Evolutionary conservation across 2,113 vertebrate species (phyloP).

Genomic region (Danionella cerebrum): DNA sequence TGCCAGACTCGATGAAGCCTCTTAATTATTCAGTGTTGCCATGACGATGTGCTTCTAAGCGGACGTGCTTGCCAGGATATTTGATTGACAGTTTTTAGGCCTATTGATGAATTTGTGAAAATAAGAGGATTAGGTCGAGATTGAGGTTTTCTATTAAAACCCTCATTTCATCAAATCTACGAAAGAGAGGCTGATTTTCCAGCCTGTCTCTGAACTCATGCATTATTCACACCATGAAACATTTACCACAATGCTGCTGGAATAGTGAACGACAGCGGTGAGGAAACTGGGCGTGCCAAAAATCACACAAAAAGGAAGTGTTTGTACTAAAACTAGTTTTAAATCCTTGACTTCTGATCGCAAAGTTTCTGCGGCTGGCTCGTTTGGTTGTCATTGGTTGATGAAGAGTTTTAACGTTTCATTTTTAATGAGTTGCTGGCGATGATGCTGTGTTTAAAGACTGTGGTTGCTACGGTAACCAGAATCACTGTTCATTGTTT

Average conservation of each 20-base stretch:
- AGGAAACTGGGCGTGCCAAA: not conserved
- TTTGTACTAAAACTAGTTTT: not conserved
- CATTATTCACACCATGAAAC: not conserved
- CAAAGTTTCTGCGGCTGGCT: no score
- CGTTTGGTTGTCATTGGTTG: no score
- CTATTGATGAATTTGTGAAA: not conserved
- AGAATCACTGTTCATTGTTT: not conserved
- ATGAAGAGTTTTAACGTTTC: no score
- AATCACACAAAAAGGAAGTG: not conserved
- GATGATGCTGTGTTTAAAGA: slow-evolving; percentile 1
- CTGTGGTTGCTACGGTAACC: not conserved
- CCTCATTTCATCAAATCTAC: not conserved
- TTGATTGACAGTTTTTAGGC: not conserved
- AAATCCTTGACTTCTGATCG: not conserved
- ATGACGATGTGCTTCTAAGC: not conserved
- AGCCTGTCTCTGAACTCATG: not conserved
- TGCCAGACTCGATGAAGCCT: not conserved
- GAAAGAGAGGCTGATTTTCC: not conserved
- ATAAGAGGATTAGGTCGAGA: not conserved
- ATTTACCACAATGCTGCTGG: not conserved
- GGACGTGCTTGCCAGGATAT: not conserved
- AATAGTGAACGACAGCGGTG: not conserved
- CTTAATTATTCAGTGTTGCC: slow-evolving; percentile 37
- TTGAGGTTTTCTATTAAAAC: not conserved
- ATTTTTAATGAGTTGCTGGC: not conserved